Percentiles rank a stretch among this genome's conserved stretches.
These are phyloP conservation scores for Pantherophis vulpinus DNA, from an alignment of 2,797 vertebrate species.

Conservation along the genomic window DNA sequence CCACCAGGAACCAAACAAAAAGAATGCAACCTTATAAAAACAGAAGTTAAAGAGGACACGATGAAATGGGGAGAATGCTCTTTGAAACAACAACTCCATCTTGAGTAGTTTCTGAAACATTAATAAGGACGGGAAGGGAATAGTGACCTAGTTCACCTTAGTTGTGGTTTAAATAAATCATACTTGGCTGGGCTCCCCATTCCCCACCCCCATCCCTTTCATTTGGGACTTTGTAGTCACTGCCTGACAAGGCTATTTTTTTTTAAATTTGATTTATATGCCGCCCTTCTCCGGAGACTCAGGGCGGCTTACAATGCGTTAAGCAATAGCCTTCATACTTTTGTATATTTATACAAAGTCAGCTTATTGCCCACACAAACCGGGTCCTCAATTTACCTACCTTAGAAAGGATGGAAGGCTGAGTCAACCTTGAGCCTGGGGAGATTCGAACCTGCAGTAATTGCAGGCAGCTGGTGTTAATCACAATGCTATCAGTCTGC, in stretches of 20 bases:
- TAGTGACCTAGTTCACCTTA: neutral
- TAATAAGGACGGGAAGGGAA: neutral
- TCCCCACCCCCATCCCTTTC: rapidly evolving
- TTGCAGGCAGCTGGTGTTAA: too few species aligned
- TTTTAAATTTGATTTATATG: too few species aligned
- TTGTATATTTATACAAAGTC: too few species aligned
- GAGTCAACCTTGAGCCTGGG: too few species aligned
- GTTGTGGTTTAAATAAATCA: neutral
- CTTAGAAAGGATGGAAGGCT: too few species aligned
- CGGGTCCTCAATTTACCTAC: too few species aligned
- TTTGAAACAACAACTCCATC: neutral
- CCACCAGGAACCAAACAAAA: neutral
- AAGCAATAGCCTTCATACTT: too few species aligned
- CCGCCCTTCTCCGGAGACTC: too few species aligned
- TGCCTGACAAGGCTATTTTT: neutral
- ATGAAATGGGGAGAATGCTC: neutral
- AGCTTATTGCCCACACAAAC: too few species aligned
- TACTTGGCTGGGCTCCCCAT: neutral
- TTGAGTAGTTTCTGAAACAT: neutral
- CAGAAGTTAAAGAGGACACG: neutral
- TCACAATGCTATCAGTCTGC: too few species aligned
- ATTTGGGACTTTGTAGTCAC: neutral
- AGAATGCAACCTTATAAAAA: neutral
- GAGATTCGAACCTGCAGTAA: too few species aligned
- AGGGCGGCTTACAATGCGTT: too few species aligned